A percentile compares a stretch with the other conserved stretches of the same genome.
Conservation (phyloP, 64 coral and sea anemone species). For the Actinia tenebrosa region DNA sequence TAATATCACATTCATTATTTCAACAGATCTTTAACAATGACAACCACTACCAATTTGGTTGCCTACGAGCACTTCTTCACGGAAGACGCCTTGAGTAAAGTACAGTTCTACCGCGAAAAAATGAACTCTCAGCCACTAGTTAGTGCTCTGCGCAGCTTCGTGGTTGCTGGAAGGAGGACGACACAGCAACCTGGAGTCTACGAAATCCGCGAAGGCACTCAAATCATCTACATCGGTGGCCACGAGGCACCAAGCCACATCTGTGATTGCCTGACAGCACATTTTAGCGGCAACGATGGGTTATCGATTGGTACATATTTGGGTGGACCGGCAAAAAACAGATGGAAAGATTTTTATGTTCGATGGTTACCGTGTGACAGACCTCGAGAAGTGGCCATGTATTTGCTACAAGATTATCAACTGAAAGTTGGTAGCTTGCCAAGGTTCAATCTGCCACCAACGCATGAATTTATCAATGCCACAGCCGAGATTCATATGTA, state of each 20-base stretch:
- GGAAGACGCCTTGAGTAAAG: constrained; percentile 58
- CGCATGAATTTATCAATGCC: background rate
- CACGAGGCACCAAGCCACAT: constrained; percentile 59
- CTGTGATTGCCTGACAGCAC: constrained; percentile 74
- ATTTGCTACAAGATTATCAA: constrained; percentile 75
- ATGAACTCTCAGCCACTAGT: constrained; percentile 50
- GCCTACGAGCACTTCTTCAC: constrained; percentile 65
- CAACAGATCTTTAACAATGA: background rate
- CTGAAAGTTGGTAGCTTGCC: constrained; percentile 62
- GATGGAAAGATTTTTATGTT: constrained; percentile 75
- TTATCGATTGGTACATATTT: constrained; percentile 70
- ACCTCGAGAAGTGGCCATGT: constrained; percentile 76
- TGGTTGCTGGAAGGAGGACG: constrained; percentile 35
- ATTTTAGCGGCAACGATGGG: constrained; percentile 93
- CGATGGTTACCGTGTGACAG: constrained; percentile 67
- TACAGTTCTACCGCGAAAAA: constrained; percentile 58
- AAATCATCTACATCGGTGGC: constrained; percentile 84
- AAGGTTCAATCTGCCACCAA: constrained; percentile 61
- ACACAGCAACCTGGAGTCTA: constrained; percentile 74
- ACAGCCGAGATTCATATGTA: background rate
- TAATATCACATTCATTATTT: background rate
- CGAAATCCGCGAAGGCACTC: constrained; percentile 62
- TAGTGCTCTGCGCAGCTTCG: constrained; percentile 73
- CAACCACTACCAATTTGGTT: constrained; percentile 25
- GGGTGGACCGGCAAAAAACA: constrained; percentile 59